Evolutionary conservation across 2,113 vertebrate species (phyloP), one percentile per base, ranked within the genome.

Genomic region (Channa argus): DNA sequence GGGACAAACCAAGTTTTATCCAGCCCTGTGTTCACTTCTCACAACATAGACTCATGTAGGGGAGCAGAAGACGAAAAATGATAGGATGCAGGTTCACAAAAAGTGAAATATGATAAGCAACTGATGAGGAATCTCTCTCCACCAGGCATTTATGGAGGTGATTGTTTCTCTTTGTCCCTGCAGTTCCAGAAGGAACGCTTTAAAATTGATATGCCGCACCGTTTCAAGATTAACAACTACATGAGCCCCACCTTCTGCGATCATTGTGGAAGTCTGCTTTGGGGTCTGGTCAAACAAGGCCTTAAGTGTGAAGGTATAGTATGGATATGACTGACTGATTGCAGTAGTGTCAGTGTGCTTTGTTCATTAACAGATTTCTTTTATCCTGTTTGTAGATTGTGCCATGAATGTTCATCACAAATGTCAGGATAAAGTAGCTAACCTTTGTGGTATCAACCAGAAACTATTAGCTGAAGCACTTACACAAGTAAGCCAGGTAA

Each of bases 101-200:
- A 8, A 37, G 8, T 24, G 45, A 59, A 33, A 89, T 88, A 80
- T 74, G 52, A 62, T 77, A 71, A 69, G 36, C 46, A 15, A 2
- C 13, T 55, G 5, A 36, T 49, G 0, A 2, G 45, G 71, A 56
- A 63, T 50, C 50, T 37, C 11, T 44, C 43, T 4, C 49, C 2
- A 24, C n/a, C 11, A 3, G 1, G 50, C 13, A 37, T 33, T 51
- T 15, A 34, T 37, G n/a, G 15, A 54, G 59, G 49, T 58, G 39
- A 87, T 53, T 63, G 72, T 53, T 67, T 59, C 7, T 55, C 6
- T 82, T 74, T 89, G 9, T 73, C 63, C 84, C 46, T 45, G 53
- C 92, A 99, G 98, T 99, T 99, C 91, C 97, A 99, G 92, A 99
- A 99, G 93, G 98, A 99, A 87, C 94, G 98, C n/a, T 99, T 99